phyloP scores from a whole-genome alignment of 1,140 invertebrate genomes.

The Heliconius nattereri region DNA sequence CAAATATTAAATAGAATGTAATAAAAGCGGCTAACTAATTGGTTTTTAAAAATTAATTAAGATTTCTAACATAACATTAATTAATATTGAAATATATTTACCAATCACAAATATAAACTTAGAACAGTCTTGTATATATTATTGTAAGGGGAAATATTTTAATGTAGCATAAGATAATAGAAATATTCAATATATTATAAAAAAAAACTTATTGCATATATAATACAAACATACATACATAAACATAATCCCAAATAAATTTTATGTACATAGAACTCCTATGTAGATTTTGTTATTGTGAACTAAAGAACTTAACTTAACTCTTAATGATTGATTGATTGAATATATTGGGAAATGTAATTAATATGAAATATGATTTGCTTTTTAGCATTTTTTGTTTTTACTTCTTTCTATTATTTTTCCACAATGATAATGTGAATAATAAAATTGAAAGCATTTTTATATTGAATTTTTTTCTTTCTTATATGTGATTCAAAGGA shows the following conservation, averaged over 20 bases:
- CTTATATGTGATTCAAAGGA: neutral
- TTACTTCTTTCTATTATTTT: no score
- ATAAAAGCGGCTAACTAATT: neutral
- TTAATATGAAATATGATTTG: no score
- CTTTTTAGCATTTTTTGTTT: no score
- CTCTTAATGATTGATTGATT: no score
- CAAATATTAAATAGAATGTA: neutral
- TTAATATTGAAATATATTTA: no score
- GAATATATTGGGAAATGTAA: no score
- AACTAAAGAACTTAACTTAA: no score
- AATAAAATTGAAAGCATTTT: no score
- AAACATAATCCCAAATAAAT: neutral
- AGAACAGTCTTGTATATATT: conserved; percentile 6
- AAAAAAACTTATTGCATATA: neutral
- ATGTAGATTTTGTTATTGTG: neutral
- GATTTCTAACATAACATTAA: no score
- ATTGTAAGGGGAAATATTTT: conserved; percentile 2
- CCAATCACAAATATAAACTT: conserved; percentile 1
- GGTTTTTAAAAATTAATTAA: neutral
- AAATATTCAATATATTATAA: neutral
- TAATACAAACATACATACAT: conserved; percentile 1
- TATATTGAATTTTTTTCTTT: neutral
- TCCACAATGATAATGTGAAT: no score
- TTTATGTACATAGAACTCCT: neutral
- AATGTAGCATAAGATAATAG: neutral